phyloP scores from a whole-genome alignment of 2,113 vertebrate genomes.

The Picathartes gymnocephalus region DNA sequence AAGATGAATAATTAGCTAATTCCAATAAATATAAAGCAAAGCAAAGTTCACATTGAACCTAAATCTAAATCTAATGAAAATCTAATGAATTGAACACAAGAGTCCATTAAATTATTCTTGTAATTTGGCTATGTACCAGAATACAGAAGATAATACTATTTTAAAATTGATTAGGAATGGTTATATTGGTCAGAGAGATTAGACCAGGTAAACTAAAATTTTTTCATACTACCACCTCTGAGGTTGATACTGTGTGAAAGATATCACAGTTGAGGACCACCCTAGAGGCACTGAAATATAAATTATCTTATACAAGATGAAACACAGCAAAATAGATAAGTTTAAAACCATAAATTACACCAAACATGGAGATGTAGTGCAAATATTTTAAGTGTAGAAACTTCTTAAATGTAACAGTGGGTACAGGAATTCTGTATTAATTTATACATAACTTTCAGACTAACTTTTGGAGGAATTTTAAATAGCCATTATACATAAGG shows the following conservation, averaged over 20 bases:
- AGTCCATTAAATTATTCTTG: neutral
- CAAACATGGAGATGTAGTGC: neutral
- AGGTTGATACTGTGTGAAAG: neutral
- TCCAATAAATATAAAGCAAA: neutral
- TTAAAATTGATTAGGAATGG: neutral
- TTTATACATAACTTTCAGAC: neutral
- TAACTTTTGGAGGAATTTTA: neutral
- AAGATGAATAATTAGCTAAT: neutral
- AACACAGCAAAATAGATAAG: rapidly evolving
- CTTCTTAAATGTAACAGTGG: neutral
- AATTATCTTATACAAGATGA: neutral
- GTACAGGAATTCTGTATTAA: neutral
- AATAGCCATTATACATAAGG: neutral
- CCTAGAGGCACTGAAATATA: neutral
- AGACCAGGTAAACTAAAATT: neutral
- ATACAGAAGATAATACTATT: neutral
- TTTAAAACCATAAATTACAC: neutral
- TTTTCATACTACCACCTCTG: neutral
- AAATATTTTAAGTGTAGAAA: neutral
- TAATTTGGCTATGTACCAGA: neutral
- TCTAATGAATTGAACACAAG: neutral
- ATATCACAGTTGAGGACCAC: neutral
- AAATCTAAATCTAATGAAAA: neutral
- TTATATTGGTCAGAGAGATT: neutral
- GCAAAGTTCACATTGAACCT: neutral